These are phyloP conservation scores for Lycodopsis pacificus DNA, from an alignment of 2,797 vertebrate genomes.

Conservation along the genomic window DNA sequence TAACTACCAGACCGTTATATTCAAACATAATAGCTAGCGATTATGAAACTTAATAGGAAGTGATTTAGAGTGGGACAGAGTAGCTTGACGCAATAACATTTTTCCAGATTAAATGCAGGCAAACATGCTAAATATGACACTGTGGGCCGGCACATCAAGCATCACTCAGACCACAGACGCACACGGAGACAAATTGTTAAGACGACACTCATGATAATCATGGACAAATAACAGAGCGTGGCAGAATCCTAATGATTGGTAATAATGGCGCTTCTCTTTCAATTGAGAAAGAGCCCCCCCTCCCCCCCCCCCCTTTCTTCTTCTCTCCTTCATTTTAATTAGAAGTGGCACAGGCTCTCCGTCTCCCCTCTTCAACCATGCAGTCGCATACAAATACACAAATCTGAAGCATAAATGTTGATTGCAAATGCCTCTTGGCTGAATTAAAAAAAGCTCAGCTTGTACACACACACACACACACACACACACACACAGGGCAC, in stretches of 20 bases:
- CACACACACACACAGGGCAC: background rate
- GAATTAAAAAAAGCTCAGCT: slow-evolving; percentile 29
- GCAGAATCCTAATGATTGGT: slow-evolving; percentile 38
- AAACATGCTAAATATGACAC: background rate
- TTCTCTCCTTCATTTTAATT: slow-evolving; percentile 46
- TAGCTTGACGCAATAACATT: background rate
- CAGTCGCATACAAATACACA: slow-evolving; percentile 14
- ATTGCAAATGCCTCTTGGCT: slow-evolving; percentile 31
- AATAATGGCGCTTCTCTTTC: slow-evolving; percentile 39
- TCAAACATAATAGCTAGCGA: background rate
- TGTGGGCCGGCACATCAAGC: background rate
- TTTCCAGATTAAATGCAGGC: background rate
- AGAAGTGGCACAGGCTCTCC: slow-evolving; percentile 28
- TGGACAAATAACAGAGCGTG: slow-evolving; percentile 28
- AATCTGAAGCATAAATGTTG: slow-evolving; percentile 39
- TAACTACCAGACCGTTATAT: background rate
- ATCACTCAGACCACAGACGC: background rate
- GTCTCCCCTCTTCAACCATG: slow-evolving; percentile 27
- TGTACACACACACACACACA: slow-evolving; percentile 3
- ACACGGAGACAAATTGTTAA: slow-evolving; percentile 1
- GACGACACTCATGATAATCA: slow-evolving; percentile 43
- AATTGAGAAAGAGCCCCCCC: slow-evolving; percentile 32
- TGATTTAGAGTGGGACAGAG: background rate
- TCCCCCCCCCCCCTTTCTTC: background rate
- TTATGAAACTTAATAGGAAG: background rate